Percentiles rank a stretch among this genome's conserved stretches.
These are phyloP conservation scores for Psephotus haematonotus DNA, from an alignment of 2,113 vertebrate species.

Conservation along the genomic window DNA sequence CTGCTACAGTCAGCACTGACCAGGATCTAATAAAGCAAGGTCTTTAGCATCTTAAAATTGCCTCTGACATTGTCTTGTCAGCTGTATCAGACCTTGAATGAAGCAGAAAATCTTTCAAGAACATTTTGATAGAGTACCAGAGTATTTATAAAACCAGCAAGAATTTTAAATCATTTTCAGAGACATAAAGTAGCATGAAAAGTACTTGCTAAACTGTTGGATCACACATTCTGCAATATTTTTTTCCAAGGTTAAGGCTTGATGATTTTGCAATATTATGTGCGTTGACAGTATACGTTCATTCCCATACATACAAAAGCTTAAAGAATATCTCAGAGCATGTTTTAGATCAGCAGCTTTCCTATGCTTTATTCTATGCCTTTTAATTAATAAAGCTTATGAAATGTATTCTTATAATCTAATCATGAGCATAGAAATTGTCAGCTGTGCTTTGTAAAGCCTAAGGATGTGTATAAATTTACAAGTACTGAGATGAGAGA, in stretches of 20 bases:
- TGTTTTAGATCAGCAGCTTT: background rate
- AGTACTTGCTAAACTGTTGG: background rate
- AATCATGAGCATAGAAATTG: background rate
- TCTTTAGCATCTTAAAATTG: constrained; percentile 60
- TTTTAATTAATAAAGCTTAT: background rate
- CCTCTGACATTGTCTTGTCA: constrained; percentile 63
- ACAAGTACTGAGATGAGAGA: background rate
- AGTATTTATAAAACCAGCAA: constrained; percentile 28
- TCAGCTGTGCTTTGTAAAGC: background rate
- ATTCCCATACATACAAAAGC: background rate
- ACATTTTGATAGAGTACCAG: constrained; percentile 8
- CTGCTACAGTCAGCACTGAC: constrained; percentile 63
- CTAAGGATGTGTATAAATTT: background rate
- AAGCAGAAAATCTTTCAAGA: constrained; percentile 46
- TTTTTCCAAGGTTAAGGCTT: background rate
- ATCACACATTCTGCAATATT: background rate
- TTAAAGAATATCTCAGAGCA: background rate
- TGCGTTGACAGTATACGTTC: background rate
- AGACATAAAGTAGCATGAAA: background rate
- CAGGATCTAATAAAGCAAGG: constrained; percentile 33
- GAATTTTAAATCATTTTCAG: background rate
- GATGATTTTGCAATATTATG: background rate
- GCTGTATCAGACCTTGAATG: constrained; percentile 41
- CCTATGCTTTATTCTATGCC: background rate
- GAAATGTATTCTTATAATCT: background rate